Base-by-base conservation (phyloP, 2,113 vertebrate genomes). In the Geothlypis trichas region DNA sequence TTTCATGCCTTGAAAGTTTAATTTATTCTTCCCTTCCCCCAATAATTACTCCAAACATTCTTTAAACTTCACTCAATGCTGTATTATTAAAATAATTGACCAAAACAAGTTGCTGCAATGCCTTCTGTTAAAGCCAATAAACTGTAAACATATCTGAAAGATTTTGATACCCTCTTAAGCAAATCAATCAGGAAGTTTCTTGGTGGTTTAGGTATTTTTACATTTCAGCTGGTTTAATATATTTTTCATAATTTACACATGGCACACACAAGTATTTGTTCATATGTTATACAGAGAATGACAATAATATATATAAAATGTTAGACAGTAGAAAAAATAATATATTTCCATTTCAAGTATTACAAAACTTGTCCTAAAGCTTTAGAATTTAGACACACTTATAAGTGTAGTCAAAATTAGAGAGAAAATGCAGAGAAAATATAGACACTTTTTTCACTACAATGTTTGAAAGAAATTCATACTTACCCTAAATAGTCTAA, bases 401-500 rank as follows among this genome's bases (percentile, higher is more conserved):
- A 37, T 11, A 49, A 54, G 11, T 10, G 11, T 3, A 69, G 33
- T 69, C 47, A 41, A 41, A 71, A 15, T 39, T 4, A 59, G 39
- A 68, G 46, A 61, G 39, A 71, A 78, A 69, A 62, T 10, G 68
- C 23, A 68, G 33, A 52, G 46, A 87, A 78, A 69, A 62, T 10
- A 73, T 20, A 21, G 19, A 41, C 11, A 3, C 15, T 5, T 4
- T 11, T 42, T 55, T 39, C 27, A 83, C 62, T 37, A 67, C 17
- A 62, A 13, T 7, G 2, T 59, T 61, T 26, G 30, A 31, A 76
- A 44, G 11, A 81, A 54, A 84, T 87, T 39, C 59, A 61, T n/a
- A 62, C 97, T 98, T 98, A 99, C 99, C 99, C 99, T 98, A 99
- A 98, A 76, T 99, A 99, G 62, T 99, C 98, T 5, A 99, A 98